Evolutionary conservation across 2,113 vertebrate genomes (phyloP).

Genomic region (Carettochelys insculpta): DNA sequence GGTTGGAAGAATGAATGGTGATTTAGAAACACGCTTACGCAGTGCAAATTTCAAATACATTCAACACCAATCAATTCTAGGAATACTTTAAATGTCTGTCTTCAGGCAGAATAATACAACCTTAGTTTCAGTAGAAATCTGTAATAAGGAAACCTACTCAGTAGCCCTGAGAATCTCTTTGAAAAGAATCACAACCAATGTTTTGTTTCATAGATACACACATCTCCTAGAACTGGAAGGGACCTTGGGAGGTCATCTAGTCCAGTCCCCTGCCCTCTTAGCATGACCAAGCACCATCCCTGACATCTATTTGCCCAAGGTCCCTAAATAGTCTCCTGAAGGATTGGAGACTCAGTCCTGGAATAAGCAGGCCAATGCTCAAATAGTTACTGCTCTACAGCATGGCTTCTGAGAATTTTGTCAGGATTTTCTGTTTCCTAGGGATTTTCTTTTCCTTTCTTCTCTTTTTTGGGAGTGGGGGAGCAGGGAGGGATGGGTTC

Average conservation of each 20-base stretch:
- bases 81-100: slow-evolving; percentile 46
- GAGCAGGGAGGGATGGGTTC: not conserved
- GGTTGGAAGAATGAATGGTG: too few relatives aligned
- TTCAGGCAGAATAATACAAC: slow-evolving; percentile 19
- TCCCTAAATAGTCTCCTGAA: too few relatives aligned
- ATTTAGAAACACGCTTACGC: slow-evolving; percentile 18
- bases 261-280: too few relatives aligned
- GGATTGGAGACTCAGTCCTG: too few relatives aligned
- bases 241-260: too few relatives aligned
- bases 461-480: too few relatives aligned
- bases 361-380: too few relatives aligned
- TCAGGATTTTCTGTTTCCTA: not conserved
- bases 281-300: too few relatives aligned
- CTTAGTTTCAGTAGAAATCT: not conserved
- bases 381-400: not conserved
- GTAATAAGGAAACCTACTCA: not conserved
- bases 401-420: not conserved
- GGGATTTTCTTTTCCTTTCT: not conserved
- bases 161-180: not conserved
- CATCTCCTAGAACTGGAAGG: too few relatives aligned
- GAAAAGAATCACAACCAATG: slow-evolving; percentile 23
- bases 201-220: slow-evolving; percentile 43
- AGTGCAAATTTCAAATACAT: slow-evolving; percentile 15
- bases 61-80: slow-evolving; percentile 17
- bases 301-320: too few relatives aligned